Conservation (phyloP, 2,113 vertebrate genomes). For the Aspidoscelis tigris region DNA sequence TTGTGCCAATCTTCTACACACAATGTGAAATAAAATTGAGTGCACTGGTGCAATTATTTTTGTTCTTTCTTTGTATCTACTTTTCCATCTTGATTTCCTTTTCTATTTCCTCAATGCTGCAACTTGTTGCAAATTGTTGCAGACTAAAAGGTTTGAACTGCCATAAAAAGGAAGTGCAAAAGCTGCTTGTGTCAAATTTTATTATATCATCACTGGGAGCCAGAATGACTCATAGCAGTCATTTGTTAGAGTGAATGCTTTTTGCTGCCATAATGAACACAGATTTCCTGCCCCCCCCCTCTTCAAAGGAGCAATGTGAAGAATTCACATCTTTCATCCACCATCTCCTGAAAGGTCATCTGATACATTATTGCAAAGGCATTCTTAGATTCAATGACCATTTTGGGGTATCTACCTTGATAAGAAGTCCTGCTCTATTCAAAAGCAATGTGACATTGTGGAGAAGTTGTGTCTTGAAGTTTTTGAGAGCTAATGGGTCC, state of each 20-base stretch:
- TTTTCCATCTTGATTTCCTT: constrained; percentile 55
- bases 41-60: constrained; percentile 1
- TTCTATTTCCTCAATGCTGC: constrained; percentile 44
- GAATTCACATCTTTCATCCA: background rate
- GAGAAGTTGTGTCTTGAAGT: too few species aligned
- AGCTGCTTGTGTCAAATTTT: constrained; percentile 25
- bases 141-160: constrained; percentile 26
- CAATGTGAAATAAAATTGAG: background rate
- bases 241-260: background rate
- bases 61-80: constrained; percentile 32
- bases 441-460: too few species aligned
- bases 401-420: too few species aligned
- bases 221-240: background rate
- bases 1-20: constrained; percentile 18
- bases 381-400: too few species aligned
- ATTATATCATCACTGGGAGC: constrained; percentile 12
- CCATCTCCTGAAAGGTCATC: background rate
- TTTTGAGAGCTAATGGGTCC: too few species aligned
- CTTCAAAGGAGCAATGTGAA: background rate
- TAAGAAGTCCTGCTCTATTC: too few species aligned
- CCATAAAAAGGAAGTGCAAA: constrained; percentile 32
- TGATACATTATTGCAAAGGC: too few species aligned
- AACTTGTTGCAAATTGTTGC: constrained; percentile 47
- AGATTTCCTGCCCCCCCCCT: background rate
- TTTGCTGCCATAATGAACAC: background rate